Evolutionary conservation across 2,888 invertebrate species (phyloP).

Genomic region (Rhagonycha lutea): DNA sequence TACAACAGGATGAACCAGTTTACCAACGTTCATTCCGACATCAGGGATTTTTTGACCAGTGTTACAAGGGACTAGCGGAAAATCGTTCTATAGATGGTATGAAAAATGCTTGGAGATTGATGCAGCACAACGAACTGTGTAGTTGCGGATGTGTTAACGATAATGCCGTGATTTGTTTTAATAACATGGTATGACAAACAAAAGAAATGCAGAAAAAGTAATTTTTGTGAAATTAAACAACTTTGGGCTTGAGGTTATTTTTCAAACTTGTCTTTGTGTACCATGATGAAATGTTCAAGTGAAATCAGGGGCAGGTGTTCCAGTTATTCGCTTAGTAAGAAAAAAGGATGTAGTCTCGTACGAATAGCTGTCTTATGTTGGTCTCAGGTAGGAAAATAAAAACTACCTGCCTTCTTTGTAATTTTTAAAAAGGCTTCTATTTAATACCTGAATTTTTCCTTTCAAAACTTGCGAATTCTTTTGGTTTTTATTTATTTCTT

Average conservation of each 20-base stretch:
- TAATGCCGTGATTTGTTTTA: conserved; percentile 24
- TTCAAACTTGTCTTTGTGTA: conserved; percentile 1
- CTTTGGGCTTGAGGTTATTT: neutral
- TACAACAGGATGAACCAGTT: too few species aligned
- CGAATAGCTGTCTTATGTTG: neutral
- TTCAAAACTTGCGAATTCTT: neutral
- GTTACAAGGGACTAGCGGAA: too few species aligned
- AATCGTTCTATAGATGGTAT: too few species aligned
- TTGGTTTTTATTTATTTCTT: neutral
- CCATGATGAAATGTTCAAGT: conserved; percentile 19
- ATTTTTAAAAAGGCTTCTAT: neutral
- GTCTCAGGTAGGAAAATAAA: conserved; percentile 5
- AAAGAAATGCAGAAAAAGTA: neutral
- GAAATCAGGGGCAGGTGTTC: conserved; percentile 35
- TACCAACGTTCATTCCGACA: too few species aligned
- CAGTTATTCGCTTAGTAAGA: conserved; percentile 28
- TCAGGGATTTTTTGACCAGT: too few species aligned
- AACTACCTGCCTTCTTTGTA: conserved; percentile 15
- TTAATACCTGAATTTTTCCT: neutral
- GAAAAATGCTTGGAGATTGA: too few species aligned
- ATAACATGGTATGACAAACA: conserved; percentile 7
- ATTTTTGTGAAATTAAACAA: neutral
- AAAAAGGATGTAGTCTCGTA: conserved; percentile 10
- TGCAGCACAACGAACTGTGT: conserved; percentile 20
- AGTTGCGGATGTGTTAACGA: conserved; percentile 27